Percentiles rank a stretch among this genome's conserved stretches.
Conservation (phyloP, 1,140 invertebrate species). For the Fragariocoptes setiger region DNA sequence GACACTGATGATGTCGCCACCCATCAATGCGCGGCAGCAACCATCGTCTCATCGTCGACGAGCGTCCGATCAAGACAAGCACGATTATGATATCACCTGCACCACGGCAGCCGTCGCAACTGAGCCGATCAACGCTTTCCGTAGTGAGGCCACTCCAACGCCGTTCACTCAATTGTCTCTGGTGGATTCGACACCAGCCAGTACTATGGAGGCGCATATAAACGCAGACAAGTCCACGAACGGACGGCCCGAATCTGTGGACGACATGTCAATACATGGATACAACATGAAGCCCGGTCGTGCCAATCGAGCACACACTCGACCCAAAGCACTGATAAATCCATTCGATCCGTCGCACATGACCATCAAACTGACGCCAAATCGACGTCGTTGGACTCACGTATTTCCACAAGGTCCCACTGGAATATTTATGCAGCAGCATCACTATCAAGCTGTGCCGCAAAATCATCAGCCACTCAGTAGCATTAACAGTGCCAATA, state of each 20-base stretch:
- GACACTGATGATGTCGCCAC: too few species aligned
- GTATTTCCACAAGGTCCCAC: conserved; percentile 84
- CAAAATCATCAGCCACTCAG: conserved; percentile 14
- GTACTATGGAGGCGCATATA: too few species aligned
- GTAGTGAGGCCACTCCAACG: not conserved
- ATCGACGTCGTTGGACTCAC: conserved; percentile 82
- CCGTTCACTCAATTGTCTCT: not conserved
- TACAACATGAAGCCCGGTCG: not conserved
- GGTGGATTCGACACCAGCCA: not conserved
- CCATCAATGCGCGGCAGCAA: not conserved
- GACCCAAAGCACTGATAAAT: conserved; percentile 28
- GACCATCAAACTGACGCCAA: conserved; percentile 80
- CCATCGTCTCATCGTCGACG: not conserved
- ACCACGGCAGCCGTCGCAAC: not conserved
- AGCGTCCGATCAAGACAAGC: not conserved
- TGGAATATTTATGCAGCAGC: conserved; percentile 59
- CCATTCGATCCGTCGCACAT: conserved; percentile 90
- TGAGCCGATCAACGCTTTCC: too few species aligned
- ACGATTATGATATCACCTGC: not conserved
- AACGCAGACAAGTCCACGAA: too few species aligned
- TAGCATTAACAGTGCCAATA: not conserved
- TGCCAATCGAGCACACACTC: not conserved
- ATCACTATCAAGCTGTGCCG: conserved; percentile 56
- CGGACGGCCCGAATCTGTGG: conserved; percentile 6
- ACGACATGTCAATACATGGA: conserved; percentile 7